Conservation (phyloP, 2,113 vertebrate genomes). For the Erpornis zantholeuca region DNA sequence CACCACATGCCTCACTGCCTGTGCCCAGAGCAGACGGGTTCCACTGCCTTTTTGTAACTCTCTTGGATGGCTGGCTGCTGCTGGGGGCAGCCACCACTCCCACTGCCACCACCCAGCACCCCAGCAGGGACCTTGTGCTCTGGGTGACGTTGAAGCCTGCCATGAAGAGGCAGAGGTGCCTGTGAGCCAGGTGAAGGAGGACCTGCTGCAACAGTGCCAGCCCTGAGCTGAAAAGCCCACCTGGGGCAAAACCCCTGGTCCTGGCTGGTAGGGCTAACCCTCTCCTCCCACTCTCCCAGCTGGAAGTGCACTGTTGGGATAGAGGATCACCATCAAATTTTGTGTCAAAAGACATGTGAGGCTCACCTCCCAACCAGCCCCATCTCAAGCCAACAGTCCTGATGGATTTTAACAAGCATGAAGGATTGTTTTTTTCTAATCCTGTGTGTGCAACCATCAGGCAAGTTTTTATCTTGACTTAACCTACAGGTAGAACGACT, state of each 20-base stretch:
- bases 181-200: neutral
- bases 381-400: neutral
- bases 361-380: neutral
- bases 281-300: neutral
- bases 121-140: neutral
- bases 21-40: neutral
- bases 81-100: rapidly evolving
- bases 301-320: rapidly evolving
- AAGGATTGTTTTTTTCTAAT: neutral
- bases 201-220: neutral
- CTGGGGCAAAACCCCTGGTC: neutral
- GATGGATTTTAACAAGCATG: neutral
- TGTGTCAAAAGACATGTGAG: neutral
- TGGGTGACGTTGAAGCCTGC: neutral
- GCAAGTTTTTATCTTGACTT: neutral
- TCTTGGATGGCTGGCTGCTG: neutral
- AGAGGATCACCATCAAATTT: neutral
- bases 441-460: neutral
- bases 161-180: neutral
- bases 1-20: neutral
- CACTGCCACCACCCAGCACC: neutral
- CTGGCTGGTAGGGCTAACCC: neutral
- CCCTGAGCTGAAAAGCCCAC: neutral
- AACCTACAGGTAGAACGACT: slow-evolving; percentile 34
- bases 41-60: neutral